These are phyloP conservation scores for Riparia riparia DNA, from an alignment of 2,113 vertebrate species.

Conservation along the genomic window DNA sequence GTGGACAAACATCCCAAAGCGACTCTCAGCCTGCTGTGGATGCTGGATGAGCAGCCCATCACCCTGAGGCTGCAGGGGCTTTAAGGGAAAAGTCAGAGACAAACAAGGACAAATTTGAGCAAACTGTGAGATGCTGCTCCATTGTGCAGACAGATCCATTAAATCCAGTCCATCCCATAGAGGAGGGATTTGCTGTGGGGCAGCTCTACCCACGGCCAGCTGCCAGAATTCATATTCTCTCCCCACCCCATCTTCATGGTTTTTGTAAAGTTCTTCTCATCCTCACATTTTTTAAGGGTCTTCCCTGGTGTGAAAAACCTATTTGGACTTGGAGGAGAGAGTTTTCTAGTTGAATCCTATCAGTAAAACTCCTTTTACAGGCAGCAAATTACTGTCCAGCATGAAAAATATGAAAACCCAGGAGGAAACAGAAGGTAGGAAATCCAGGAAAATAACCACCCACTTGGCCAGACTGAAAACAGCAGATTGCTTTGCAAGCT, in stretches of 20 bases:
- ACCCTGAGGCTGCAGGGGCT: not conserved
- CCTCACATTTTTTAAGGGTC: not conserved
- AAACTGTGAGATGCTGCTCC: not conserved
- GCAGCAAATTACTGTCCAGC: not conserved
- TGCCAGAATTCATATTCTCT: not conserved
- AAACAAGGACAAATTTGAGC: not conserved
- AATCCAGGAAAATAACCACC: not conserved
- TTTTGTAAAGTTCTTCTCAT: not conserved
- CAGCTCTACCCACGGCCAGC: not conserved
- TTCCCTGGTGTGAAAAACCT: not conserved
- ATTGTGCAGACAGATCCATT: not conserved
- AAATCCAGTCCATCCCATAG: fast-evolving
- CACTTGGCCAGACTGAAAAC: not conserved
- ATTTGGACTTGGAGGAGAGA: not conserved
- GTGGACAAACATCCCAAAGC: not conserved
- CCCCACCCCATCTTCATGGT: not conserved
- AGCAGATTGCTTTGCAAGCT: not conserved
- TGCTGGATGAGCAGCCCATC: not conserved
- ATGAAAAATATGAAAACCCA: not conserved
- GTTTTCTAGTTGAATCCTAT: not conserved
- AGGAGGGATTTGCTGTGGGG: not conserved
- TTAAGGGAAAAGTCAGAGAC: not conserved
- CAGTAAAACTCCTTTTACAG: not conserved
- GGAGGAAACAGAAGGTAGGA: not conserved
- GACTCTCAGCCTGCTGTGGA: fast-evolving